Evolutionary conservation across 2,113 vertebrate genomes (phyloP).

Genomic region (Zosterops borbonicus): DNA sequence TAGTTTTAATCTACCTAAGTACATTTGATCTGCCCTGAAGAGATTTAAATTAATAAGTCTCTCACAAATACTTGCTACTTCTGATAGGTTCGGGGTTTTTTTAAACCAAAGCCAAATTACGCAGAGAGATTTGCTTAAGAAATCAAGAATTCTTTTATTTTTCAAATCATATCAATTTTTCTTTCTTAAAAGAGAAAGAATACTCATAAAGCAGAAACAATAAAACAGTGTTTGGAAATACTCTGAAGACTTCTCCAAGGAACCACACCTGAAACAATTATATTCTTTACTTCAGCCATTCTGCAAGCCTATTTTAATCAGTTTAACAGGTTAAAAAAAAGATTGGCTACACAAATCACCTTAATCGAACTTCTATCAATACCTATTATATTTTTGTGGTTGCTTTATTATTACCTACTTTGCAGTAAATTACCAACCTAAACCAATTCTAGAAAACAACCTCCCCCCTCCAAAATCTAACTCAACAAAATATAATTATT

Average conservation of each 20-base stretch:
- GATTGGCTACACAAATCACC: background rate
- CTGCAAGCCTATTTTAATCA: background rate
- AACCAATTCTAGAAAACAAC: background rate
- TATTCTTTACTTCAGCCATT: background rate
- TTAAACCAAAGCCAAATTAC: background rate
- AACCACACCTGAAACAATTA: background rate
- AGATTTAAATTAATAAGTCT: conserved; percentile 34
- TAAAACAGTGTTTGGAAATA: background rate
- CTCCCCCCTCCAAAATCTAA: background rate
- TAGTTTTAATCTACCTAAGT: background rate
- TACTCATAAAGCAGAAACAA: background rate
- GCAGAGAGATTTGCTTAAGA: background rate
- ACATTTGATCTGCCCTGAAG: conserved; percentile 15
- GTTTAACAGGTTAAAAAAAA: background rate
- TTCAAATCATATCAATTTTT: background rate
- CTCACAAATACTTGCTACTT: background rate
- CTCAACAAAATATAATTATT: conserved; percentile 42
- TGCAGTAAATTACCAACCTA: background rate
- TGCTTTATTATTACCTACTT: conserved; percentile 22
- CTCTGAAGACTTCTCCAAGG: background rate
- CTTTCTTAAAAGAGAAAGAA: background rate
- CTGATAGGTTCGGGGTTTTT: background rate
- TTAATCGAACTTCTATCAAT: conserved; percentile 35
- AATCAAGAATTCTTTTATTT: background rate
- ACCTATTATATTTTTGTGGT: background rate